Evolutionary conservation across 1,140 invertebrate genomes (phyloP), one percentile per base, ranked within the genome.

Genomic region (Lerema accius): DNA sequence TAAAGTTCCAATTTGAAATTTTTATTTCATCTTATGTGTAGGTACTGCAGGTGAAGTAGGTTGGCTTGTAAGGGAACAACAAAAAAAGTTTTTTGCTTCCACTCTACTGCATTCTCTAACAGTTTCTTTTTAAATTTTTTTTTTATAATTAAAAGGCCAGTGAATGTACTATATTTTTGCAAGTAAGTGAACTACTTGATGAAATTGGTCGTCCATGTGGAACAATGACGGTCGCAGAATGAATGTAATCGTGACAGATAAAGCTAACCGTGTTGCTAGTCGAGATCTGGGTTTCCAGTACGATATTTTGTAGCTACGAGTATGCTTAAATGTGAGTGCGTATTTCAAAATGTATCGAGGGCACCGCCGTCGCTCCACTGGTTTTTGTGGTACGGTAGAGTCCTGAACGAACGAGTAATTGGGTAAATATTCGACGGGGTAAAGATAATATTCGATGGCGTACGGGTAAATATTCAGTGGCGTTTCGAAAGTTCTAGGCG

Each of bases 231-330:
- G 11, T 49, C 23, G 7, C 9, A 16, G 37, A 42, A 42, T 15
- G 39, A 56, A 40, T 39, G 53, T 60, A 76, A 79, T 78, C 71
- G 73, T 63, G 65, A 75, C 70, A 79, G 82, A 86, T 84, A 83
- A 81, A 79, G 70, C 66, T 82, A 84, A 84, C 79, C 73, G 78
- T 84, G 82, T 84, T 74, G 73, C 66, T 65, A 53, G 43, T 68
- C 71, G 71, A 69, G 78, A 86, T 86, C 79, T 86, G 82, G 86
- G 86, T 89, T 86, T 86, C 63, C 76, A 84, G 86, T 61, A 72
- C 86, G 70, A 77, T 72, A 82, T 78, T 84, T 77, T 76, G 82
- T 85, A 74, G 76, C 69, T 77, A 69, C n/a, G n/a, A n/a, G n/a
- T n/a, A n/a, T 78, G 73, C 71, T 71, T 78, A 71, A 73, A 16